phyloP scores from a whole-genome alignment of 2,797 vertebrate species.

The Psittacula echo region DNA sequence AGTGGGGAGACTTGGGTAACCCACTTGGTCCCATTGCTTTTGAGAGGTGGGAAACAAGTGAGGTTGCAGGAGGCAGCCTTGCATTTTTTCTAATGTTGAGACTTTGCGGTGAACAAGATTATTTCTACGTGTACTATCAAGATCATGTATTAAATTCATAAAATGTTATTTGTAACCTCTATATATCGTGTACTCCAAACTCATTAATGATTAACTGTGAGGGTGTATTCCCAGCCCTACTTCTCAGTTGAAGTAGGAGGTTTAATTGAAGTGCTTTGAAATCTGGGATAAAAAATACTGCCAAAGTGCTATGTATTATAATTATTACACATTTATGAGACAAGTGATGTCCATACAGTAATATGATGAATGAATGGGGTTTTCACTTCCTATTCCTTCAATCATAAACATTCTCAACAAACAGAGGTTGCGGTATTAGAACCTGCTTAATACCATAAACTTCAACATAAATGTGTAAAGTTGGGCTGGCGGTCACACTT shows the following conservation, averaged over 20 bases:
- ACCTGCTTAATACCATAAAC: background rate
- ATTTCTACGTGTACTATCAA: background rate
- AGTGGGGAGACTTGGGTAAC: background rate
- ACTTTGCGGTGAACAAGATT: background rate
- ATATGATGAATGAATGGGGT: background rate
- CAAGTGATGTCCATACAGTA: background rate
- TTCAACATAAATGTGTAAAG: background rate
- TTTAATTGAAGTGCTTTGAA: background rate
- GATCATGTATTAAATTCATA: background rate
- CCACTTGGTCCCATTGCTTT: accelerated
- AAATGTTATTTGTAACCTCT: constrained; percentile 21
- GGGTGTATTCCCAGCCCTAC: background rate
- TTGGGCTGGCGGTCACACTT: background rate
- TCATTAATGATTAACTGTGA: constrained; percentile 19
- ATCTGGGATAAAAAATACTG: background rate
- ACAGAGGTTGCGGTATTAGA: background rate
- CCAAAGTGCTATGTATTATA: background rate
- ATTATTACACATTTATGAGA: background rate
- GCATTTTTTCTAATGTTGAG: background rate
- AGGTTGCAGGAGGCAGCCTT: background rate
- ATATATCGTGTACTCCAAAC: background rate
- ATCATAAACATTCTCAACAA: background rate
- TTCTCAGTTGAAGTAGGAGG: background rate
- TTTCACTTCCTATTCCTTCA: background rate
- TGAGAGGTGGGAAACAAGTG: background rate